Percentiles rank a stretch among this genome's conserved stretches.
Evolutionary conservation across 2,797 vertebrate genomes (phyloP).

Genomic region (Spinus pinus): DNA sequence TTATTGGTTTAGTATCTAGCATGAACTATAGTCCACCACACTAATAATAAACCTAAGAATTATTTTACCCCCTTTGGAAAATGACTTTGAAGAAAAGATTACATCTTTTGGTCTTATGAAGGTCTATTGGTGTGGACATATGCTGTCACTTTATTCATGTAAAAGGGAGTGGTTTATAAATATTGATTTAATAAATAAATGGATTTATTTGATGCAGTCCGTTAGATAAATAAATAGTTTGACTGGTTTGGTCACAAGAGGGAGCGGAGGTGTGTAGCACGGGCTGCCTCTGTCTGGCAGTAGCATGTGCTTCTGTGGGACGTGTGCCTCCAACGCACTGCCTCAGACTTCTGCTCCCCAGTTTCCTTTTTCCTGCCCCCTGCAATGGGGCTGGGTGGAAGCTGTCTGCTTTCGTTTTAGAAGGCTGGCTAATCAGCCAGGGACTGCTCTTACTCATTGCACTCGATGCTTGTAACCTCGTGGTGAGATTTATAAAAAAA

Average conservation of each 20-base stretch:
- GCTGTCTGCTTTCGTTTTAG: conserved; percentile 52
- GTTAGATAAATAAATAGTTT: neutral
- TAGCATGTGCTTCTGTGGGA: conserved; percentile 34
- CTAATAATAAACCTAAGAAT: neutral
- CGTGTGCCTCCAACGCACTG: neutral
- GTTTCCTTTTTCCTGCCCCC: conserved; percentile 59
- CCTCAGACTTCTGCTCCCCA: conserved; percentile 23
- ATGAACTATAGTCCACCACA: neutral
- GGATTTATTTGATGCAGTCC: neutral
- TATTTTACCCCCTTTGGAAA: neutral
- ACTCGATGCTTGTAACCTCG: neutral
- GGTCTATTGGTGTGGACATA: neutral
- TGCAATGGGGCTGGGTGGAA: conserved; percentile 28
- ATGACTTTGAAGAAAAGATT: neutral
- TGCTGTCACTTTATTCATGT: neutral
- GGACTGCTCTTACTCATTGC: conserved; percentile 43
- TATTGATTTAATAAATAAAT: no score
- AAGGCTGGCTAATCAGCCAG: conserved; percentile 26
- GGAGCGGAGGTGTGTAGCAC: conserved; percentile 27
- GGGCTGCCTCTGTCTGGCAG: conserved; percentile 41
- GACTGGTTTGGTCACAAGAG: neutral
- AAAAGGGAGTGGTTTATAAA: neutral
- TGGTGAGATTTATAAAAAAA: neutral
- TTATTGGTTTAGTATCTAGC: neutral
- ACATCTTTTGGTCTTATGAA: neutral